Evolutionary conservation across 2,797 vertebrate genomes (phyloP).

Genomic region (Sorex maritimensis): DNA sequence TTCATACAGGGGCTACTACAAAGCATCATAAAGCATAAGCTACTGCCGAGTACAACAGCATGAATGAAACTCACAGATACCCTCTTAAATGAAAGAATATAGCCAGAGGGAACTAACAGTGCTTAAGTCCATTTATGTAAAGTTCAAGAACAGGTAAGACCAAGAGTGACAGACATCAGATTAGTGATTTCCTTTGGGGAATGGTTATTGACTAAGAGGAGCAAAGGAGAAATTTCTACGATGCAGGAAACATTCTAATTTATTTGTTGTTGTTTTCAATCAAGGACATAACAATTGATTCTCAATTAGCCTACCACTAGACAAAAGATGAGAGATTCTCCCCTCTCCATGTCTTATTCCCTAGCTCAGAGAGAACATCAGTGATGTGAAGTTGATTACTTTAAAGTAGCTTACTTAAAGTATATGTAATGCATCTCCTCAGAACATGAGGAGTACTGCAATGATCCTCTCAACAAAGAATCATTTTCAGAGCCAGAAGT

Average conservation of each 20-base stretch:
- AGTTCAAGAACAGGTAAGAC: neutral
- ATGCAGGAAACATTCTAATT: neutral
- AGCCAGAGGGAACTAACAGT: neutral
- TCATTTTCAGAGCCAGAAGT: neutral
- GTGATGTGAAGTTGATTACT: neutral
- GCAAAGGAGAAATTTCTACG: neutral
- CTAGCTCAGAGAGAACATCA: neutral
- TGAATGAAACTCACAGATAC: neutral
- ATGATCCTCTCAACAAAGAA: neutral
- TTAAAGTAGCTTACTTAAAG: neutral
- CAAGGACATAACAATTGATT: neutral
- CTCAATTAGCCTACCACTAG: neutral
- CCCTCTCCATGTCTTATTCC: neutral
- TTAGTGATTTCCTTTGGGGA: neutral
- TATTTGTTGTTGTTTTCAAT: neutral
- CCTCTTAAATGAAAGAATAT: neutral
- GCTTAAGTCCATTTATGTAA: neutral
- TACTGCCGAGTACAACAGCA: neutral
- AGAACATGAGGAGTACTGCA: neutral
- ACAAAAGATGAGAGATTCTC: too few relatives aligned
- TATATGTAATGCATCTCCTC: neutral
- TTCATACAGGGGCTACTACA: neutral
- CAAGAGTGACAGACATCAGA: neutral
- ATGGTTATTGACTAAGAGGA: neutral
- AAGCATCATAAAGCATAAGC: neutral